phyloP scores from a whole-genome alignment of 2,113 vertebrate genomes.

The Limanda limanda region DNA sequence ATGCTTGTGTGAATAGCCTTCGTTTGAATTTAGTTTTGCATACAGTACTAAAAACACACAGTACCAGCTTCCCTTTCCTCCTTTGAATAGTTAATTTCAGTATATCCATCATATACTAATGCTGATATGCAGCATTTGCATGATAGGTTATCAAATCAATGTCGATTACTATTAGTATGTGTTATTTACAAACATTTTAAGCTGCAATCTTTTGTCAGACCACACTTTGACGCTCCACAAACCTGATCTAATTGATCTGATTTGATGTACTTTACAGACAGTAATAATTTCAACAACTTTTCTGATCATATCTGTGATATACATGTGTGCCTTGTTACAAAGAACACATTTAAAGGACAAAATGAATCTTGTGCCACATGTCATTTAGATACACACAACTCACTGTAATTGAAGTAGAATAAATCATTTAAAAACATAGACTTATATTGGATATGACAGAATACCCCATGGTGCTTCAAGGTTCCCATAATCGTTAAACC shows the following conservation, averaged over 20 bases:
- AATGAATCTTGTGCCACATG: too few species aligned
- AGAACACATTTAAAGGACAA: too few species aligned
- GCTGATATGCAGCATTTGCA: not conserved
- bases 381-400: not conserved
- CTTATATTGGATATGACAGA: not conserved
- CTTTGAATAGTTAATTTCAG: too few species aligned
- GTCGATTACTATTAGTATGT: too few species aligned
- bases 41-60: not conserved
- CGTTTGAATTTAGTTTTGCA: not conserved
- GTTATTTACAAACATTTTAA: too few species aligned
- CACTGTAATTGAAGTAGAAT: not conserved
- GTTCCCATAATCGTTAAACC: not conserved
- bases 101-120: not conserved
- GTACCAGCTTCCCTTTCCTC: not conserved
- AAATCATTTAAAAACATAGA: not conserved
- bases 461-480: not conserved
- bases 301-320: too few species aligned
- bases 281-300: too few species aligned
- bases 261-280: too few species aligned
- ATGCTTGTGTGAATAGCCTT: not conserved
- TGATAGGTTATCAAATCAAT: not conserved
- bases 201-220: too few species aligned
- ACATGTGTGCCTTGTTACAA: too few species aligned
- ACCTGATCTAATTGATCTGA: too few species aligned
- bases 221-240: too few species aligned